These are phyloP conservation scores for Sus cebifrons DNA, from an alignment of 2,797 vertebrate genomes.

Conservation along the genomic window DNA sequence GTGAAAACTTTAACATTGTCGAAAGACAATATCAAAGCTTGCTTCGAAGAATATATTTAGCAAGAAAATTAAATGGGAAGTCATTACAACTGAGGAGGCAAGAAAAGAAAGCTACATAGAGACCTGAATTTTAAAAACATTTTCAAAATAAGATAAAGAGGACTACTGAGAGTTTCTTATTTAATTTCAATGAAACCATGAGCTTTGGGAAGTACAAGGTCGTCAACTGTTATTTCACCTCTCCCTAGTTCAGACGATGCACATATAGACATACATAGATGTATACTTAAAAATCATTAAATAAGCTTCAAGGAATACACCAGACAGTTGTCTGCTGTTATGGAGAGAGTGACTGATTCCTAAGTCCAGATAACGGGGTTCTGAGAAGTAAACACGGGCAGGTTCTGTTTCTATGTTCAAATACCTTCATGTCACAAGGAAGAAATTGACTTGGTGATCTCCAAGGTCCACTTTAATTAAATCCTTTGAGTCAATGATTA, in stretches of 20 bases:
- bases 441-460: too few relatives aligned
- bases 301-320: too few relatives aligned
- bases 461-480: too few relatives aligned
- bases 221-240: background rate
- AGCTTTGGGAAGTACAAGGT: background rate
- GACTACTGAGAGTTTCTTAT: background rate
- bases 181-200: background rate
- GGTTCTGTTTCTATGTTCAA: too few relatives aligned
- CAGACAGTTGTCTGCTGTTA: too few relatives aligned
- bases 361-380: too few relatives aligned
- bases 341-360: too few relatives aligned
- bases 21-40: slow-evolving; percentile 9
- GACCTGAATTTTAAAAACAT: background rate
- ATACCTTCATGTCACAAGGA: too few relatives aligned
- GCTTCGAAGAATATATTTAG: background rate
- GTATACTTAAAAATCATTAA: too few relatives aligned
- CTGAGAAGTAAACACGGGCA: too few relatives aligned
- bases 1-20: background rate
- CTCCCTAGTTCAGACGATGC: background rate
- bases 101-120: background rate
- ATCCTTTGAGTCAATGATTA: too few relatives aligned
- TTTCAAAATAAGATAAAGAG: background rate
- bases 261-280: too few relatives aligned
- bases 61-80: slow-evolving; percentile 1
- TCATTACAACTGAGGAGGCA: background rate